These are phyloP conservation scores for Sarcophaga peregrina DNA, from an alignment of 1,140 invertebrate species.

Conservation along the genomic window DNA sequence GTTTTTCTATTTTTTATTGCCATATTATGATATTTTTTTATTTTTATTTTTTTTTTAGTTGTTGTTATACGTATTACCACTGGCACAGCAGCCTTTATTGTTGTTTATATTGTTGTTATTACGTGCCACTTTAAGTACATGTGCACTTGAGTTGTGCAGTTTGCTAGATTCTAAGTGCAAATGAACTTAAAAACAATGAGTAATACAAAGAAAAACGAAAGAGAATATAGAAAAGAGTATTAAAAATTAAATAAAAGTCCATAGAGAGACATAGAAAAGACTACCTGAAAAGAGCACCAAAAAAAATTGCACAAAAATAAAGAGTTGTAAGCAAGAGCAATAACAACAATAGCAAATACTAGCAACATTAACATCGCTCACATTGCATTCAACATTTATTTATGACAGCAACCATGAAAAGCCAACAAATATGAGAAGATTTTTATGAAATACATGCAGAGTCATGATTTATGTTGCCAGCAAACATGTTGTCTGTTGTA, in stretches of 20 bases:
- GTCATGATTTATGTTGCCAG: too few relatives aligned
- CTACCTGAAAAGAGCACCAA: not conserved
- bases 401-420: not conserved
- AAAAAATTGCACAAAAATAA: slow-evolving; percentile 8
- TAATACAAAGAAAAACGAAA: not conserved
- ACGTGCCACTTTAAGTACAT: not conserved
- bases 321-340: not conserved
- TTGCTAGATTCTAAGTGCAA: not conserved
- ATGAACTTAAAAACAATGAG: not conserved
- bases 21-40: not conserved
- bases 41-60: not conserved
- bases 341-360: not conserved
- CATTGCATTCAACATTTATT: not conserved
- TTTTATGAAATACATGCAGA: too few relatives aligned
- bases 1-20: not conserved
- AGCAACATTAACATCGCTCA: not conserved
- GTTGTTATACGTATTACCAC: not conserved
- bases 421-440: too few relatives aligned
- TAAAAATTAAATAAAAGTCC: too few relatives aligned
- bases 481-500: too few relatives aligned
- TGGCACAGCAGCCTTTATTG: too few relatives aligned
- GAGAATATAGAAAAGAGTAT: not conserved
- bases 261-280: not conserved
- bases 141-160: slow-evolving; percentile 20
- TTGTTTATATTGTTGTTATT: not conserved